These are phyloP conservation scores for Trinorchestia longiramus DNA, from an alignment of 1,140 invertebrate species.

Conservation along the genomic window DNA sequence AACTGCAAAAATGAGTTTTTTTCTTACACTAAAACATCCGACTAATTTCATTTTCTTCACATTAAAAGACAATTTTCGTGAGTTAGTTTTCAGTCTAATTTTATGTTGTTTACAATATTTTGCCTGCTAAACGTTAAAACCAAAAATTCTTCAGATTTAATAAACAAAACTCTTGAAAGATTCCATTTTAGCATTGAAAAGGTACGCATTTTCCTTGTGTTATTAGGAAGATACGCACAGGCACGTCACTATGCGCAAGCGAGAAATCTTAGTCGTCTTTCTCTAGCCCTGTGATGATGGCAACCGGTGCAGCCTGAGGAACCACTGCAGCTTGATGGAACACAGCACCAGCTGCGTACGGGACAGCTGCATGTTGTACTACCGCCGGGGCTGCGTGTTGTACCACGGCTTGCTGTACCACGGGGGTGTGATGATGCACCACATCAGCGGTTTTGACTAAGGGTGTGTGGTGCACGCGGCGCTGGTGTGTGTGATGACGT, in stretches of 20 bases:
- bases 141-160: background rate
- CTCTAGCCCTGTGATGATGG: background rate
- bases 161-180: background rate
- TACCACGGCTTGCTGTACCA: background rate
- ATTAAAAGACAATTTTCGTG: background rate
- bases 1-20: background rate
- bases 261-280: background rate
- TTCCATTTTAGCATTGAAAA: background rate
- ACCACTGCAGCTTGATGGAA: background rate
- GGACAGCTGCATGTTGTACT: background rate
- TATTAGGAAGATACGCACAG: background rate
- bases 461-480: background rate
- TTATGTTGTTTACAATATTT: background rate
- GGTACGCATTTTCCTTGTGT: background rate
- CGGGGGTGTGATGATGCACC: slow-evolving; percentile 31
- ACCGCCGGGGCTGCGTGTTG: background rate
- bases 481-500: slow-evolving; percentile 38
- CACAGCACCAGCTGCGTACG: background rate
- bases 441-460: slow-evolving; percentile 21
- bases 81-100: background rate
- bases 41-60: background rate
- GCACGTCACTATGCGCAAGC: background rate
- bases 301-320: background rate
- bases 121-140: background rate
- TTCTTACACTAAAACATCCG: background rate